phyloP scores from a whole-genome alignment of 2,888 invertebrate genomes.

The Ypsolopha sequella region DNA sequence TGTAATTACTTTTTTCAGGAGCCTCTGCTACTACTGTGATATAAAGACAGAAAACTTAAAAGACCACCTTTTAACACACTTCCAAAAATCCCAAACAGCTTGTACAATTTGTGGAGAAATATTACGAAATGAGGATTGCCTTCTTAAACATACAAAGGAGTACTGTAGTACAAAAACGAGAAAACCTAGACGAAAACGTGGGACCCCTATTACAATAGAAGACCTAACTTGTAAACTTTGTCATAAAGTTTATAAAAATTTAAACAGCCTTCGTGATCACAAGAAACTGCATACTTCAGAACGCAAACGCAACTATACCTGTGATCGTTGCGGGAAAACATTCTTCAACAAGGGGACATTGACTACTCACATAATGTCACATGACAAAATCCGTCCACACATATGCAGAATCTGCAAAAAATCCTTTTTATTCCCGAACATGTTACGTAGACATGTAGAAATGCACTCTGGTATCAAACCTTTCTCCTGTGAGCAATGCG shows the following conservation, averaged over 20 bases:
- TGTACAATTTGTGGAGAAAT: slow-evolving; percentile 49
- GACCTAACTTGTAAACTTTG: slow-evolving; percentile 51
- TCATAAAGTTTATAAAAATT: slow-evolving; percentile 47
- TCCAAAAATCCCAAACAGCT: slow-evolving; percentile 24
- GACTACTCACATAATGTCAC: slow-evolving; percentile 53
- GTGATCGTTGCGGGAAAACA: slow-evolving; percentile 57
- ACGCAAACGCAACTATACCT: slow-evolving; percentile 49
- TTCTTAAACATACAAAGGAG: slow-evolving; percentile 36
- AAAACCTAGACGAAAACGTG: slow-evolving; percentile 38
- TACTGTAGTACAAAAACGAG: slow-evolving; percentile 33
- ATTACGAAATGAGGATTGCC: slow-evolving; percentile 31
- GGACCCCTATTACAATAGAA: slow-evolving; percentile 44
- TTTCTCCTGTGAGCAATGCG: slow-evolving; percentile 55
- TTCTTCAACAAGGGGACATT: slow-evolving; percentile 57
- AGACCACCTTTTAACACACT: slow-evolving; percentile 33
- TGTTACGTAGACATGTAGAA: slow-evolving; percentile 52
- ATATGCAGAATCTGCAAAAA: slow-evolving; percentile 54
- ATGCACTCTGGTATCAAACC: slow-evolving; percentile 58
- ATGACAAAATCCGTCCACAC: slow-evolving; percentile 50
- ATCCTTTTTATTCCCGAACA: slow-evolving; percentile 52
- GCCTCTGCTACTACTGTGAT: slow-evolving; percentile 20
- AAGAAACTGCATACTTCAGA: slow-evolving; percentile 70
- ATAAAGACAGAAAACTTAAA: slow-evolving; percentile 1
- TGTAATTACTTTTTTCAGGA: slow-evolving; percentile 23
- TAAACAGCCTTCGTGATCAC: slow-evolving; percentile 55